Base-by-base conservation (phyloP, 1,140 invertebrate species). In the Melipona quadrifasciata region DNA sequence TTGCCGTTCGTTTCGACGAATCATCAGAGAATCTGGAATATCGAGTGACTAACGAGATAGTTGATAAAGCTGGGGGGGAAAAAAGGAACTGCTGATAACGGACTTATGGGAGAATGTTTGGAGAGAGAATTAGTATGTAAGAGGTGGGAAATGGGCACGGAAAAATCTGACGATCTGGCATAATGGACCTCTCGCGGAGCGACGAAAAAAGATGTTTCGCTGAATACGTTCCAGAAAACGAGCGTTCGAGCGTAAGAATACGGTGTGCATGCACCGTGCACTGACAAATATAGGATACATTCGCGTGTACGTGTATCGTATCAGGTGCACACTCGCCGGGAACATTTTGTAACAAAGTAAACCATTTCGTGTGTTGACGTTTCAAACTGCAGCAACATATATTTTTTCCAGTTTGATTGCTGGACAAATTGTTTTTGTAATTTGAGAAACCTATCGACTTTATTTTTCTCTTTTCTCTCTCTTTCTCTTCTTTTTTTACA, bases 211-310 rank as follows among this genome's bases (percentile, higher is more conserved):
- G 39, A 47, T 71, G 68, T 71, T 71, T 71, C 68, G 39, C 14
- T 71, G 39, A 71, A 71, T 71, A 71, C 68, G 24, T 71, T 71
- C 68, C 51, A 51, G 68, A 71, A 71, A 71, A 71, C 34, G 21
- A 39, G 39, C 68, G 2, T 71, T 47, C 4, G 6, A 71, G 24
- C 24, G 47, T 71, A 47, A 16, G 11, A 21, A 70, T 39, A 70
- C 24, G 5, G 16, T 31, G 8, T 12, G 11, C 24, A 6, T 24
- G 14, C 21, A 39, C 11, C n/a, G 5, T n/a, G 24, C 31, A 67
- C 8, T 65, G 39, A 47, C 39, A 27, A 65, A 65, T 65, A 65
- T 27, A 65, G 16, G n/a, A 65, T 65, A 6, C 8, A 65, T 65
- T 17, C 24, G n/a, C 3, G 39, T n/a, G 58, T 61, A 24, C n/a